phyloP scores from a whole-genome alignment of 2,888 invertebrate species.

The Caenorhabditis sp. region DNA sequence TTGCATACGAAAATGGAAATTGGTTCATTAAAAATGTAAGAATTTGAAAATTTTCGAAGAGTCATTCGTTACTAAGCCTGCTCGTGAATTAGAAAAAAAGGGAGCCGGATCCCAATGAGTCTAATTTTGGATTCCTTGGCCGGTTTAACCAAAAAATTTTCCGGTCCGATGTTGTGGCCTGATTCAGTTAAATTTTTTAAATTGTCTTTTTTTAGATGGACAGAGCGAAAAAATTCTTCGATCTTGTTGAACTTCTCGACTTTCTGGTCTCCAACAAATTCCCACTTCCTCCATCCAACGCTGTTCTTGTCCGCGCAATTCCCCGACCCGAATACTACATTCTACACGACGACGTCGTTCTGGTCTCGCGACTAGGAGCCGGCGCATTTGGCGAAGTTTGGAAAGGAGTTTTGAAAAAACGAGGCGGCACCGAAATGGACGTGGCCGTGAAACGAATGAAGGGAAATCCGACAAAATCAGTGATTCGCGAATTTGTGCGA shows the following conservation, averaged over 20 bases:
- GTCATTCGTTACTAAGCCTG: too few species aligned
- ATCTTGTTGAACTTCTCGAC: conserved; percentile 23
- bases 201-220: conserved; percentile 12
- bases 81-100: too few species aligned
- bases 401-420: conserved; percentile 24
- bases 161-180: too few species aligned
- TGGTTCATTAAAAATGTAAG: conserved; percentile 26
- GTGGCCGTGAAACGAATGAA: conserved; percentile 46
- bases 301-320: conserved; percentile 18
- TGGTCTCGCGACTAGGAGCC: conserved; percentile 29
- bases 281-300: conserved; percentile 11
- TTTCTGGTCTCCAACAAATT: conserved; percentile 22
- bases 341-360: conserved; percentile 32
- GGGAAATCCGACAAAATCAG: conserved; percentile 31
- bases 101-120: too few species aligned
- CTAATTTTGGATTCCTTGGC: too few species aligned
- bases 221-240: conserved; percentile 13
- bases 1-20: conserved; percentile 15
- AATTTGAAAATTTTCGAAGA: too few species aligned
- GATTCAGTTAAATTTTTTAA: too few species aligned
- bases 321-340: conserved; percentile 45
- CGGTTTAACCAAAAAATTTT: too few species aligned
- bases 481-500: conserved; percentile 33
- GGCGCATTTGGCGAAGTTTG: conserved; percentile 48
- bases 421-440: conserved; percentile 5